Conservation (phyloP, 2,797 vertebrate genomes). For the Sebastes hubbsi region DNA sequence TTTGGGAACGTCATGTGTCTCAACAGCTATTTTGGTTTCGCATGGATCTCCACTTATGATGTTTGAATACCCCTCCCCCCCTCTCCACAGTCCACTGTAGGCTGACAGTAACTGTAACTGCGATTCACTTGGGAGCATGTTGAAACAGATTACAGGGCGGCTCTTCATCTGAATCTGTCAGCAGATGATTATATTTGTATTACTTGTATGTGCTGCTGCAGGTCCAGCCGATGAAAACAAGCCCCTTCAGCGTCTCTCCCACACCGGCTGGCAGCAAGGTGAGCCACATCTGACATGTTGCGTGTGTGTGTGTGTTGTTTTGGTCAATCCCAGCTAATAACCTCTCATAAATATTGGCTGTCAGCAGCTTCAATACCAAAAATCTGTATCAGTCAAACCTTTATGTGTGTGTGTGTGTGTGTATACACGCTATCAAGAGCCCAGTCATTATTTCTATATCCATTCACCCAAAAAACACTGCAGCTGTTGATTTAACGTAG, state of each 20-base stretch:
- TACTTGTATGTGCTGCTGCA: constrained; percentile 40
- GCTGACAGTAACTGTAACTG: neutral
- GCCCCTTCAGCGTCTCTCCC: constrained; percentile 85
- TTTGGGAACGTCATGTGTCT: neutral
- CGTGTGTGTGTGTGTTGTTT: neutral
- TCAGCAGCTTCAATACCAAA: neutral
- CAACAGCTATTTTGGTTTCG: neutral
- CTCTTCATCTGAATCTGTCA: neutral
- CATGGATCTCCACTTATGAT: neutral
- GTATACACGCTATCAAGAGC: neutral
- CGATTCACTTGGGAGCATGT: neutral
- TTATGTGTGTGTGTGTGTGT: neutral
- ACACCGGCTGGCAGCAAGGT: constrained; percentile 85
- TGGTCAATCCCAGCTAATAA: neutral
- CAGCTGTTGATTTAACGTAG: neutral
- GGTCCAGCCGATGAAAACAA: constrained; percentile 86
- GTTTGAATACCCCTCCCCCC: neutral
- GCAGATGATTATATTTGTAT: neutral
- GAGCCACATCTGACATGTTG: constrained; percentile 33
- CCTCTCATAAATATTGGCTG: neutral
- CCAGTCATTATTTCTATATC: neutral
- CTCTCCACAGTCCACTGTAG: neutral
- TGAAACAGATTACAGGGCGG: neutral
- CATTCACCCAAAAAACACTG: neutral
- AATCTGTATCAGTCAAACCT: neutral